Evolutionary conservation across 2,888 invertebrate species (phyloP), one percentile per base, ranked within the genome.

Genomic region (Brachyptera risi): DNA sequence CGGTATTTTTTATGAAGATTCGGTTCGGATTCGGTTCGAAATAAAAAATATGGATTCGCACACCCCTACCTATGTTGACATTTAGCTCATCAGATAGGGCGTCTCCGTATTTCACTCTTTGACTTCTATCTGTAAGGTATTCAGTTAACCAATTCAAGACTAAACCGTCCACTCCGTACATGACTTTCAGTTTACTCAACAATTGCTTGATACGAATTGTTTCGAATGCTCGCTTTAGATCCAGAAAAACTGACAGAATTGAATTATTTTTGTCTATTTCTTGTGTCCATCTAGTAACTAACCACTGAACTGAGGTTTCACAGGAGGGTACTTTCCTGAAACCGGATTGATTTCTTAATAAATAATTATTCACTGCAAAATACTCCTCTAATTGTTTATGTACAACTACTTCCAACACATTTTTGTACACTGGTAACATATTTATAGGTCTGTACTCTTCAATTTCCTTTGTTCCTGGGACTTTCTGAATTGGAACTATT

Each of bases 401-500:
- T 35, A 56, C 62, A 31, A 61, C 56, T n/a, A 40, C 21, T 50
- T 65, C 61, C 47, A 65, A n/a, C 26, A 65, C 57, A 62, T 66
- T 65, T 49, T 64, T 63, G 51, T 51, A 56, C 19, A 61, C 56
- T 24, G 64, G 63, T 49, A 62, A 58, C 26, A 64, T 57, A 31
- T 65, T 66, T 51, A 66, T 60, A 11, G 64, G 66, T 57, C 66
- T 49, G 37, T 57, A 58, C 17, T 66, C n/a, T n/a, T n/a, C n/a
- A n/a, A n/a, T n/a, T n/a, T n/a, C n/a, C n/a, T n/a, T n/a, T n/a
- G n/a, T n/a, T n/a, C n/a, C n/a, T n/a, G n/a, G n/a, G n/a, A n/a
- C n/a, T n/a, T n/a, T n/a, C n/a, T n/a, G n/a, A n/a, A n/a, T n/a
- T n/a, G n/a, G n/a, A n/a, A n/a, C n/a, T n/a, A n/a, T n/a, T n/a